Evolutionary conservation across 64 coral and sea anemone species (phyloP).

Genomic region (Montipora capricornis): DNA sequence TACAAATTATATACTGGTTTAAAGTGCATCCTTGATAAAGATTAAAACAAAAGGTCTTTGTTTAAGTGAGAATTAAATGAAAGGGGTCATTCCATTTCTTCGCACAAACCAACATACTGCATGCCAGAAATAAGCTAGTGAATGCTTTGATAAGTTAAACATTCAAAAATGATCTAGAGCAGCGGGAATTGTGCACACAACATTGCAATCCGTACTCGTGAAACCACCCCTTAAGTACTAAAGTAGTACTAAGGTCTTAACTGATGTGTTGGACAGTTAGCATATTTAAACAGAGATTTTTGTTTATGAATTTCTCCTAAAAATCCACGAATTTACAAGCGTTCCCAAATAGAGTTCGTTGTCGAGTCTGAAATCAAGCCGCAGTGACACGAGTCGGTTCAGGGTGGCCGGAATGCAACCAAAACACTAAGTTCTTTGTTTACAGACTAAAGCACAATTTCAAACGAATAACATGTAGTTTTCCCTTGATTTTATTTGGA

Average conservation of each 20-base stretch:
- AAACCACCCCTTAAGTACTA: background rate
- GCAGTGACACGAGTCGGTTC: background rate
- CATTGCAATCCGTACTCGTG: no score
- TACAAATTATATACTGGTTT: background rate
- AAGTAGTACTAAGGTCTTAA: background rate
- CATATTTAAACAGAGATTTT: background rate
- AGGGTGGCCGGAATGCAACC: background rate
- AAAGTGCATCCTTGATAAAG: background rate
- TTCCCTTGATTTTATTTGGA: background rate
- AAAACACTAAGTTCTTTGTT: background rate
- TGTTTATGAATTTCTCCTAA: background rate
- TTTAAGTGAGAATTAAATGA: background rate
- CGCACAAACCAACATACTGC: background rate
- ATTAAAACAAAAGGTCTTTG: conserved; percentile 22
- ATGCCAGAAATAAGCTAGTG: background rate
- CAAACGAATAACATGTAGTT: background rate
- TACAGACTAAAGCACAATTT: background rate
- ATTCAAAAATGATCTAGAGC: background rate
- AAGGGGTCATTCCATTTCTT: background rate
- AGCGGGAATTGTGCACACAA: background rate
- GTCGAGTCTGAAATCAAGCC: background rate
- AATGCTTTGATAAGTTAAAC: background rate
- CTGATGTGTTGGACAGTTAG: background rate
- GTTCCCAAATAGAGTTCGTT: background rate
- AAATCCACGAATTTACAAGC: background rate